phyloP scores from a whole-genome alignment of 2,113 vertebrate species.

The Ptilonorhynchus violaceus region DNA sequence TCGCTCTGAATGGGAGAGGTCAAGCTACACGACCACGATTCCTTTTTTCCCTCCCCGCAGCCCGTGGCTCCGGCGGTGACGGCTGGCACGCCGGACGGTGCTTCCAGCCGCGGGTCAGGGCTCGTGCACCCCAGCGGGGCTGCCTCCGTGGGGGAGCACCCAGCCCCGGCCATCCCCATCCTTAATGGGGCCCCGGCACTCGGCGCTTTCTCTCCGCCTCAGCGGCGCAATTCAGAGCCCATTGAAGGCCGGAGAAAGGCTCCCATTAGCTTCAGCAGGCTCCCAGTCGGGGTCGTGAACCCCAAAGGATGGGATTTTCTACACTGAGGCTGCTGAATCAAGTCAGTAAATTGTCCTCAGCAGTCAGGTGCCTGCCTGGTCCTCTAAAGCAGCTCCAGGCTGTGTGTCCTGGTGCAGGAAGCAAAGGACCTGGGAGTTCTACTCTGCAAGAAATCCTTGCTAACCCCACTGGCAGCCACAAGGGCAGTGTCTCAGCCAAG shows the following conservation, averaged over 20 bases:
- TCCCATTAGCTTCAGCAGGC: neutral
- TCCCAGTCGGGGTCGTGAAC: accelerated
- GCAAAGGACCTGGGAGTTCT: neutral
- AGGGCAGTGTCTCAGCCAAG: neutral
- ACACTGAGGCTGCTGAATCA: neutral
- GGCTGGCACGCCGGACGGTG: accelerated
- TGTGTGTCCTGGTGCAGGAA: neutral
- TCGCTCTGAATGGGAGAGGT: slow-evolving; percentile 33
- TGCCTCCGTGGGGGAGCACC: neutral
- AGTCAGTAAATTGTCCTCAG: neutral
- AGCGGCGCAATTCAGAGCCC: neutral
- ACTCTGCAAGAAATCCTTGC: neutral
- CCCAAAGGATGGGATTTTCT: neutral
- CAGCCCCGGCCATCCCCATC: neutral
- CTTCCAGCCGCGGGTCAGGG: neutral
- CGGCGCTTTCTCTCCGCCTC: accelerated
- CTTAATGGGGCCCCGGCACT: neutral
- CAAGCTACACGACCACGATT: neutral
- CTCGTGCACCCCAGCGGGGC: neutral
- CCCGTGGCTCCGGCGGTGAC: accelerated
- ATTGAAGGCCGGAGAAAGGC: neutral
- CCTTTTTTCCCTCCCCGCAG: neutral
- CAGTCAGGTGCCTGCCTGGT: neutral
- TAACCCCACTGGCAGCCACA: neutral
- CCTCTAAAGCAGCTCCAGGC: accelerated